A percentile compares a stretch with the other conserved stretches of the same genome.
phyloP scores from a whole-genome alignment of 2,797 vertebrate species.

The Apogon talboti region DNA sequence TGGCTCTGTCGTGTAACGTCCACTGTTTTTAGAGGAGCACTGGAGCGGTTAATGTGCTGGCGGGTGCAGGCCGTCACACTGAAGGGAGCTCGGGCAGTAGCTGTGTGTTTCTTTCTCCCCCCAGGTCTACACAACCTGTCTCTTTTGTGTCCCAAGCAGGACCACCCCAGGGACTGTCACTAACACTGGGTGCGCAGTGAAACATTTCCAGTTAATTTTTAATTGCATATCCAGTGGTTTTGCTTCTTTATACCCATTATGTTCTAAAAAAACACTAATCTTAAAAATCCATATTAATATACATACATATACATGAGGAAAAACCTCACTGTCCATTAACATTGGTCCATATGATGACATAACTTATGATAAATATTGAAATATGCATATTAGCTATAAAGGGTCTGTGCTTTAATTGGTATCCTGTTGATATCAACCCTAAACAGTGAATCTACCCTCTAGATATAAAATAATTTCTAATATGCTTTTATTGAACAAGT shows the following conservation, averaged over 20 bases:
- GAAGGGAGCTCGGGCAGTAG: constrained; percentile 58
- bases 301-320: too few relatives aligned
- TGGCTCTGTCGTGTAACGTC: constrained; percentile 43
- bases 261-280: neutral
- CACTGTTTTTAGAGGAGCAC: constrained; percentile 66
- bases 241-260: neutral
- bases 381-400: too few relatives aligned
- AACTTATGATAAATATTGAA: too few relatives aligned
- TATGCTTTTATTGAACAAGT: too few relatives aligned
- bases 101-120: constrained; percentile 60
- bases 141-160: constrained; percentile 55
- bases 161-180: constrained; percentile 36
- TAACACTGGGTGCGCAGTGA: constrained; percentile 23
- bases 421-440: too few relatives aligned
- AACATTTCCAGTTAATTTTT: constrained; percentile 13
- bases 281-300: too few relatives aligned
- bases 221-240: neutral
- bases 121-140: constrained; percentile 71
- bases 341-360: too few relatives aligned
- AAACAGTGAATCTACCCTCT: too few relatives aligned
- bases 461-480: too few relatives aligned
- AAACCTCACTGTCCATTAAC: too few relatives aligned
- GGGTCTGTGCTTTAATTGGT: too few relatives aligned
- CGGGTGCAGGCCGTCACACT: constrained; percentile 61
- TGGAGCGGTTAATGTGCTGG: constrained; percentile 70